A percentile compares a stretch with the other conserved stretches of the same genome.
phyloP scores from a whole-genome alignment of 2,888 invertebrate species.

The Iselma pallidipennis region DNA sequence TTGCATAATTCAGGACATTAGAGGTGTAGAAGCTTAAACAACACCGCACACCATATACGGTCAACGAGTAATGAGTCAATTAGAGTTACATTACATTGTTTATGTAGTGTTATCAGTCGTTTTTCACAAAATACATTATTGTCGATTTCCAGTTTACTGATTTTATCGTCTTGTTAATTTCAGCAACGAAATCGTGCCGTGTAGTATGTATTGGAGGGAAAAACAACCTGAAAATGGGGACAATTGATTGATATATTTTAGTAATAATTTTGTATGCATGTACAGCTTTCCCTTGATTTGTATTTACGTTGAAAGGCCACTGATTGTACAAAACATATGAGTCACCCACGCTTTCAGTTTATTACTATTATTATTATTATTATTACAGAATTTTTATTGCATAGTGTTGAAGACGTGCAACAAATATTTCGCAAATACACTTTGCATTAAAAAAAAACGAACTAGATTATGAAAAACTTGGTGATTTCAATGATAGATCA shows the following conservation, averaged over 20 bases:
- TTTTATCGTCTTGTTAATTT: background rate
- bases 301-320: slow-evolving; percentile 41
- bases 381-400: slow-evolving; percentile 31
- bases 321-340: slow-evolving; percentile 41
- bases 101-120: slow-evolving; percentile 4
- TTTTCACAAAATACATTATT: background rate
- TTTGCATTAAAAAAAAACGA: too few relatives aligned
- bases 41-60: slow-evolving; percentile 15
- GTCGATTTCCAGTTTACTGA: background rate
- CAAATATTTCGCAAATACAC: background rate
- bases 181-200: background rate
- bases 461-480: background rate
- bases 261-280: slow-evolving; percentile 32
- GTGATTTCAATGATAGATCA: slow-evolving; percentile 11
- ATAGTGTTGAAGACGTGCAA: background rate
- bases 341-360: slow-evolving; percentile 38
- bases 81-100: slow-evolving; percentile 15
- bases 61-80: slow-evolving; percentile 24
- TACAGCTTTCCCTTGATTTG: slow-evolving; percentile 40
- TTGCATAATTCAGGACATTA: slow-evolving; percentile 23
- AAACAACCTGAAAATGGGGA: slow-evolving; percentile 27
- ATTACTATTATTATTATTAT: too few relatives aligned
- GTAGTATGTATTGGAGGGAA: background rate
- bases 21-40: slow-evolving; percentile 16
- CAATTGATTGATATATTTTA: slow-evolving; percentile 40